Conservation (phyloP, 1,140 invertebrate genomes). For the Aphidius ervi region DNA sequence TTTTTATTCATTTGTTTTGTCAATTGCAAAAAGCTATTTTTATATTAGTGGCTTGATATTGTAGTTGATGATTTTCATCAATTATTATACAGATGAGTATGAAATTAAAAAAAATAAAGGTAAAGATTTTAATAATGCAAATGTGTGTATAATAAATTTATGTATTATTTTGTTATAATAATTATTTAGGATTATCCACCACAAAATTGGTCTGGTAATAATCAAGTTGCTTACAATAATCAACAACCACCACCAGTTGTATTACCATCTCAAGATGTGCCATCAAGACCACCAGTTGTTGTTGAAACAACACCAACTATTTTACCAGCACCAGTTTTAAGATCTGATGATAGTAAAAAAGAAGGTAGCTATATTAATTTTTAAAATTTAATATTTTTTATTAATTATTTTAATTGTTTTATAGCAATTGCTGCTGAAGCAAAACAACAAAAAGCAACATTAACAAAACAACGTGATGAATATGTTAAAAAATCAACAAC, state of each 20-base stretch:
- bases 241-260: slow-evolving; percentile 41
- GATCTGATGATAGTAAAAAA: slow-evolving; percentile 50
- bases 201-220: slow-evolving; percentile 42
- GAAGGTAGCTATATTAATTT: slow-evolving; percentile 40
- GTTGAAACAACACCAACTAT: slow-evolving; percentile 34
- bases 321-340: slow-evolving; percentile 32
- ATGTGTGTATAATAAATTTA: slow-evolving; percentile 22
- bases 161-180: slow-evolving; percentile 9
- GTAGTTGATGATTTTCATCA: too few relatives aligned
- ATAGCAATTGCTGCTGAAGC: slow-evolving; percentile 74
- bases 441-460: slow-evolving; percentile 71
- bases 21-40: too few relatives aligned
- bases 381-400: slow-evolving; percentile 13
- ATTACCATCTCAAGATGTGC: slow-evolving; percentile 30
- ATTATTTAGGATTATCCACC: slow-evolving; percentile 48
- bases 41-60: too few relatives aligned
- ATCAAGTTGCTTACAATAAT: slow-evolving; percentile 44
- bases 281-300: slow-evolving; percentile 25
- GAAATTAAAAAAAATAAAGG: slow-evolving; percentile 6
- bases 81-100: too few relatives aligned
- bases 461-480: slow-evolving; percentile 72
- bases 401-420: slow-evolving; percentile 26
- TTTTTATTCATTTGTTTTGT: too few relatives aligned
- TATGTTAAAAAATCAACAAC: slow-evolving; percentile 68
- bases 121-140: slow-evolving; percentile 7